Conservation (phyloP, 2,888 invertebrate genomes). For the Agrypnus murinus region DNA sequence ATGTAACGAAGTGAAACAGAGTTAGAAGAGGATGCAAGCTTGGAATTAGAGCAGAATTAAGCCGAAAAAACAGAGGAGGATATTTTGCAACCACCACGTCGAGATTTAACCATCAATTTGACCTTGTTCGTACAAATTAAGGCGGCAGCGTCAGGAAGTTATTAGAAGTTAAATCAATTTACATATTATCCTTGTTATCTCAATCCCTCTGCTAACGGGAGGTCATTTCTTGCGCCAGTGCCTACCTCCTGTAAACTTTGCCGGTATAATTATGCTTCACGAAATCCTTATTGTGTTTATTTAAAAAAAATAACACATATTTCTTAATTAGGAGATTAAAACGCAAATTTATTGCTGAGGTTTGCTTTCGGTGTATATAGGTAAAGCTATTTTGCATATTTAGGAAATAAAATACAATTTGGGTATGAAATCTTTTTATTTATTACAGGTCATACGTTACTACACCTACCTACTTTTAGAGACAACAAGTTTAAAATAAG, state of each 20-base stretch:
- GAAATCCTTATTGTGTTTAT: too few relatives aligned
- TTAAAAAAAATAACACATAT: too few relatives aligned
- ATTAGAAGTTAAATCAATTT: conserved; percentile 37
- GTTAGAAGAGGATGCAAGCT: background rate
- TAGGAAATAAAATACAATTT: too few relatives aligned
- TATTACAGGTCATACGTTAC: too few relatives aligned
- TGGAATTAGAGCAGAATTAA: background rate
- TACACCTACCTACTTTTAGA: too few relatives aligned
- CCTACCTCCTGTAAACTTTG: background rate
- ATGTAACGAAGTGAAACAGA: background rate
- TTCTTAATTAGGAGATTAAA: too few relatives aligned
- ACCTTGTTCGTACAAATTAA: conserved; percentile 26
- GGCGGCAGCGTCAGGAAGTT: conserved; percentile 26
- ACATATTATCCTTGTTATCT: conserved; percentile 34
- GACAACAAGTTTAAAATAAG: too few relatives aligned
- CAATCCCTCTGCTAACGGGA: conserved; percentile 7
- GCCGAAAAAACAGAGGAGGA: background rate
- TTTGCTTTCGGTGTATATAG: too few relatives aligned
- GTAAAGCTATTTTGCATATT: too few relatives aligned
- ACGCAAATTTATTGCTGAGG: too few relatives aligned
- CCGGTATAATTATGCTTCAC: background rate
- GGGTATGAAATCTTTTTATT: too few relatives aligned
- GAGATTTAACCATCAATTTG: conserved; percentile 10
- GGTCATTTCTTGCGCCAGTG: conserved; percentile 20
- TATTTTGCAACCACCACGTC: conserved; percentile 4